phyloP scores from a whole-genome alignment of 37 sponge, comb jelly and placozoan genomes.

The Eunapius fragilis region DNA sequence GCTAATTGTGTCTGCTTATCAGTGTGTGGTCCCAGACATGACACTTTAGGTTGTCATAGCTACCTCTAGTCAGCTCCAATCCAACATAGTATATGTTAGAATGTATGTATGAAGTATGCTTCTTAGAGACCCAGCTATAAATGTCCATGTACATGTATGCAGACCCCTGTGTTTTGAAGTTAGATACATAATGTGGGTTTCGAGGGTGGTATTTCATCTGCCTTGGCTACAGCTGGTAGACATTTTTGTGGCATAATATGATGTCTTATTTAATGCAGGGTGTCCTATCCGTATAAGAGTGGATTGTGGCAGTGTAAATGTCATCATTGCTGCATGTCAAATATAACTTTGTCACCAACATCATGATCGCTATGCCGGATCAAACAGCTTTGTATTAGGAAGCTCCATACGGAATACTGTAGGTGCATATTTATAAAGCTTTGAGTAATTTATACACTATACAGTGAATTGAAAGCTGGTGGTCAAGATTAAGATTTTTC shows the following conservation, averaged over 20 bases:
- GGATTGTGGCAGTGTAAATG: constrained; percentile 54
- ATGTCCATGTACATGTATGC: too few species aligned
- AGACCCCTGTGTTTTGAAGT: too few species aligned
- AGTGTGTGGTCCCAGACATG: too few species aligned
- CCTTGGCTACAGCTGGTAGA: not conserved
- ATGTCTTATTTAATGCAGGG: too few species aligned
- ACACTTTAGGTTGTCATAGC: not conserved
- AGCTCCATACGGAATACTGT: constrained; percentile 42
- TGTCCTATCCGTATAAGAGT: constrained; percentile 31
- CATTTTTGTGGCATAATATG: too few species aligned
- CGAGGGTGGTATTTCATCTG: not conserved
- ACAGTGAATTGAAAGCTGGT: constrained; percentile 62
- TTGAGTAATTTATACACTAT: not conserved
- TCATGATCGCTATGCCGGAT: constrained; percentile 17
- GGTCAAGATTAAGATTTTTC: constrained; percentile 44
- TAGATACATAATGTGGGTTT: too few species aligned
- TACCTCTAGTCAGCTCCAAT: too few species aligned
- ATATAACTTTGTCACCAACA: constrained; percentile 26
- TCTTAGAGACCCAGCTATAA: too few species aligned
- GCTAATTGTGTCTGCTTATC: too few species aligned
- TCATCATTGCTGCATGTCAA: constrained; percentile 19
- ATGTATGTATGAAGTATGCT: too few species aligned
- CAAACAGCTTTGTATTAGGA: constrained; percentile 52
- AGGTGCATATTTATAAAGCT: constrained; percentile 1
- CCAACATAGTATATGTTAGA: too few species aligned